These are phyloP conservation scores for Rhabdornis inornatus DNA, from an alignment of 2,113 vertebrate species.

Conservation along the genomic window DNA sequence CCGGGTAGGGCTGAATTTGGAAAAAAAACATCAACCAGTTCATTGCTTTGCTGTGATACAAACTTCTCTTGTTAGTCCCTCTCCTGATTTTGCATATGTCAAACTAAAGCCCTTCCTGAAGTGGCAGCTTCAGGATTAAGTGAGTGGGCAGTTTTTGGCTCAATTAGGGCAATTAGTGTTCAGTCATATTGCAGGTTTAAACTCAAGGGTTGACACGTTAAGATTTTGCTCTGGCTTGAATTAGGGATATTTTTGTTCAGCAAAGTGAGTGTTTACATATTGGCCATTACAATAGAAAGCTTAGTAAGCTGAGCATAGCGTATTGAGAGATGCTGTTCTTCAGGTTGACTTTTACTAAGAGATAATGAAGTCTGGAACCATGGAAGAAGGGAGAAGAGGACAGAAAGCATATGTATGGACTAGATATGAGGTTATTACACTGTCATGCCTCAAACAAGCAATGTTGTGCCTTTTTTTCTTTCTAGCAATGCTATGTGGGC, in stretches of 20 bases:
- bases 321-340: neutral
- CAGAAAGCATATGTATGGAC: neutral
- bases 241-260: neutral
- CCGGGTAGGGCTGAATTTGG: neutral
- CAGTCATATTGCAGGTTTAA: neutral
- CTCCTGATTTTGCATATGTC: neutral
- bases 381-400: neutral
- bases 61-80: neutral
- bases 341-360: neutral
- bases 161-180: constrained; percentile 28
- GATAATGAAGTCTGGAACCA: neutral
- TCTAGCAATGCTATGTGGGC: neutral
- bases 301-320: neutral
- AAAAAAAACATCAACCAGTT: neutral
- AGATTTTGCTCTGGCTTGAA: neutral
- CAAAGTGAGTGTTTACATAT: neutral
- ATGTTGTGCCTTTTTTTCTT: neutral
- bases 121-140: constrained; percentile 11
- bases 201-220: neutral
- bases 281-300: neutral
- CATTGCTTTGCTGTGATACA: neutral
- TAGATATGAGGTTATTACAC: neutral
- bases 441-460: neutral
- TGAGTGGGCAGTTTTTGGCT: neutral
- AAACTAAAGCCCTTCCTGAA: neutral